Percentiles rank a stretch among this genome's conserved stretches.
Conservation (phyloP, 2,113 vertebrate genomes). For the Sinocyclocheilus anophthalmus region DNA sequence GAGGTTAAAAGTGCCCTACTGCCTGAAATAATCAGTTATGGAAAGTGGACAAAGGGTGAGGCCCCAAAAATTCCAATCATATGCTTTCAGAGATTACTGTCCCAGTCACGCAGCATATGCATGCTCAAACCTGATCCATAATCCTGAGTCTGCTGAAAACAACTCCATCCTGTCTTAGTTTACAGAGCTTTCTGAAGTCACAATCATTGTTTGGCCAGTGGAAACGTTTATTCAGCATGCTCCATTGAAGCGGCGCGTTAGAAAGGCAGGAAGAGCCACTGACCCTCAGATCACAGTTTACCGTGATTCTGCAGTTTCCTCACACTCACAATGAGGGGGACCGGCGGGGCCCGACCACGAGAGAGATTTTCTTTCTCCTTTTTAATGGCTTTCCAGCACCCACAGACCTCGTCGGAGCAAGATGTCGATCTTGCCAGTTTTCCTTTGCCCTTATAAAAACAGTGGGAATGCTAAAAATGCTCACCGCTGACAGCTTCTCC, state of each 20-base stretch:
- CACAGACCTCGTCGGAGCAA: background rate
- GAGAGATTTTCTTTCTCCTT: slow-evolving; percentile 4
- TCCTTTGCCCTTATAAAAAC: slow-evolving; percentile 46
- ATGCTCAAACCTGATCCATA: slow-evolving; percentile 54
- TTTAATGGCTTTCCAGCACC: slow-evolving; percentile 23
- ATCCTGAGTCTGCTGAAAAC: slow-evolving; percentile 39
- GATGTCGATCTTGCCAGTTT: slow-evolving; percentile 45
- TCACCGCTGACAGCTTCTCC: slow-evolving; percentile 29
- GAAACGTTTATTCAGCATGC: slow-evolving; percentile 46
- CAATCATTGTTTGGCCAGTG: slow-evolving; percentile 51
- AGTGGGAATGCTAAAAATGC: slow-evolving; percentile 46
- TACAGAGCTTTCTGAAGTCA: slow-evolving; percentile 26
- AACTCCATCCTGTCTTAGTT: slow-evolving; percentile 38
- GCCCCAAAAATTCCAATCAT: slow-evolving; percentile 48
- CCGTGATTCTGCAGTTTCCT: slow-evolving; percentile 49
- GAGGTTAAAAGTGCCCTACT: background rate
- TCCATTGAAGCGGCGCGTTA: slow-evolving; percentile 24
- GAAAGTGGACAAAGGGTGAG: slow-evolving; percentile 24
- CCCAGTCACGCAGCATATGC: slow-evolving; percentile 33
- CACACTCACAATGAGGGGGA: slow-evolving; percentile 39
- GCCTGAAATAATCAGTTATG: slow-evolving; percentile 40
- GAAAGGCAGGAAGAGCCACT: slow-evolving; percentile 61
- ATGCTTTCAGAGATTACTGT: slow-evolving; percentile 51
- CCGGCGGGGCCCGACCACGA: slow-evolving; percentile 22
- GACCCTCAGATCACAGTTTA: slow-evolving; percentile 53